Base-by-base conservation (phyloP, 1,140 invertebrate species). In the Coenobita brevimanus region DNA sequence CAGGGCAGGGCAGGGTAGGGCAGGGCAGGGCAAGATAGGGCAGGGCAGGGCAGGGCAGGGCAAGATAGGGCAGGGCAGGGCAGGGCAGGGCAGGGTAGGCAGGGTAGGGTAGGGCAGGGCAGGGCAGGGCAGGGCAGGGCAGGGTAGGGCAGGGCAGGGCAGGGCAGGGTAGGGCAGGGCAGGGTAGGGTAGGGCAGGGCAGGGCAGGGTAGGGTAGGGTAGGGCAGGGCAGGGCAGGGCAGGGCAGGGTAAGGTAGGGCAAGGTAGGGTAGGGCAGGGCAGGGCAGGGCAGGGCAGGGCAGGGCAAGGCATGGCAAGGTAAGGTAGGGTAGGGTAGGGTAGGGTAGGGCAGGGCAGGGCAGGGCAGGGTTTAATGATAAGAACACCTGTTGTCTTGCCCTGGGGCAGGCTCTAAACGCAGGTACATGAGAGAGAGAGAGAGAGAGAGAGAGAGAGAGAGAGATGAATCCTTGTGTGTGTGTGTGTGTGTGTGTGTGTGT, bases 401-500 rank as follows among this genome's bases (percentile, higher is more conserved):
- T 57, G 54, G n/a, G 13, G 54, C 10, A n/a, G 54, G n/a, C n/a
- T 57, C 13, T 13, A n/a, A 33, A 2, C n/a, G 10, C 2, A 1
- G 30, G 67, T 17, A 2, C 15, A 1, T 17, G 2, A 33, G 33
- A 76, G 38, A 76, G 33, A 75, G 71, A 36, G 0, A 36, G 33
- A 75, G 0, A 75, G 33, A 75, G 0, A 2, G 71, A 36, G 33
- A 75, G n/a, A n/a, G n/a, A n/a, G n/a, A n/a, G n/a, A n/a, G n/a
- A n/a, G n/a, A n/a, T n/a, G n/a, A n/a, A n/a, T n/a, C n/a, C n/a
- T n/a, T n/a, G n/a, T n/a, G n/a, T n/a, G n/a, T n/a, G n/a, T n/a
- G n/a, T n/a, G n/a, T 69, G 67, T 69, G 67, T 69, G 13, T 69
- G 67, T 69, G 67, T 69, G 67, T 69, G 67, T 69, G 67, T 69